These are phyloP conservation scores for Lutra lutra DNA, from an alignment of 2,797 vertebrate genomes.

Conservation along the genomic window DNA sequence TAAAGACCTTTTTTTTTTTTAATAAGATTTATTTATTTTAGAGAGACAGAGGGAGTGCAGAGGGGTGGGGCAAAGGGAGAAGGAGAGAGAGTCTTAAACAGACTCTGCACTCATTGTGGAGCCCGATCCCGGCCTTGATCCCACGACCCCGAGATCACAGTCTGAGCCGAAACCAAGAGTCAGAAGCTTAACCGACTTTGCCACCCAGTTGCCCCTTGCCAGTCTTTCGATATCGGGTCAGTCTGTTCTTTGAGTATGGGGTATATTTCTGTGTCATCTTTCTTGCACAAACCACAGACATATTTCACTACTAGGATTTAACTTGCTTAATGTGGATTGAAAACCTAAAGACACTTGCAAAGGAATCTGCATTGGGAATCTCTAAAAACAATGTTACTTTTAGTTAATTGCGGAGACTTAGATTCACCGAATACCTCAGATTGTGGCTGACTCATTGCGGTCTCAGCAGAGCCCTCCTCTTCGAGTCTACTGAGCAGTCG, in stretches of 20 bases:
- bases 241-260: background rate
- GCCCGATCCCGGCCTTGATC: background rate
- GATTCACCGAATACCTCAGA: background rate
- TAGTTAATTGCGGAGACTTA: background rate
- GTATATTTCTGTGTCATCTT: background rate
- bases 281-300: background rate
- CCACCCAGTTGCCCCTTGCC: background rate
- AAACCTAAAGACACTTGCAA: background rate
- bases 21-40: background rate
- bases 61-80: background rate
- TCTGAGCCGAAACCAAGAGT: background rate
- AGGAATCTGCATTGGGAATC: background rate
- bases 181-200: background rate
- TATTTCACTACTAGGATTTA: background rate
- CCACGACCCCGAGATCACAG: background rate
- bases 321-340: background rate
- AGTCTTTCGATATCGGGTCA: background rate
- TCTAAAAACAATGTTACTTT: background rate
- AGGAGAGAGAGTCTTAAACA: background rate
- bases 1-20: background rate
- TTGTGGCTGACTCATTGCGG: background rate
- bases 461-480: rapidly evolving
- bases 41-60: background rate
- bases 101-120: background rate
- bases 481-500: background rate